These are phyloP conservation scores for Nothoprocta perdicaria DNA, from an alignment of 2,113 vertebrate species.

Conservation along the genomic window DNA sequence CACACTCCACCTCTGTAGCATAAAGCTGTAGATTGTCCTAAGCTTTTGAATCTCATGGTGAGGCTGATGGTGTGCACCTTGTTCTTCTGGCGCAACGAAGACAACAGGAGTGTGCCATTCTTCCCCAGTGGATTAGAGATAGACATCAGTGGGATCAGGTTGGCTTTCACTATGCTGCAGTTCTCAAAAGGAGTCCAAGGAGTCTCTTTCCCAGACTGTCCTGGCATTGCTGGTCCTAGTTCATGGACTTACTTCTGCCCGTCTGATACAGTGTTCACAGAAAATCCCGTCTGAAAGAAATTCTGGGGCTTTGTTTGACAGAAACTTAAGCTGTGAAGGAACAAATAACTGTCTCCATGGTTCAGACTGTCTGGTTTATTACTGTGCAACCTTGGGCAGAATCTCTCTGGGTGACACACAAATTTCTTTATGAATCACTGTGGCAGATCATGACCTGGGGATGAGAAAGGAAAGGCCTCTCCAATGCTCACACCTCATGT, in stretches of 20 bases:
- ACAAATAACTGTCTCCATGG: background rate
- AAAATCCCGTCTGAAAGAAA: background rate
- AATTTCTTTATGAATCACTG: background rate
- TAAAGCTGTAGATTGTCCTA: background rate
- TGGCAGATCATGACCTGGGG: background rate
- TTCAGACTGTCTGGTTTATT: background rate
- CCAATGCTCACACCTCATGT: background rate
- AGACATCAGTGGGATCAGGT: background rate
- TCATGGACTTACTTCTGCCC: background rate
- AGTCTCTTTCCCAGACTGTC: background rate
- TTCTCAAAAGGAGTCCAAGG: background rate
- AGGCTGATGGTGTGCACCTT: background rate
- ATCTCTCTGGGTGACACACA: background rate
- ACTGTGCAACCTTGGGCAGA: background rate
- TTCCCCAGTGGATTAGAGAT: background rate
- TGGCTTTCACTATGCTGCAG: background rate
- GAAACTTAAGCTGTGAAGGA: constrained; percentile 59
- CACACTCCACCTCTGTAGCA: background rate
- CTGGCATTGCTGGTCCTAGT: background rate
- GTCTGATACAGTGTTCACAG: background rate
- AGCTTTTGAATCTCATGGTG: background rate
- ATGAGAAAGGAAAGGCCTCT: background rate
- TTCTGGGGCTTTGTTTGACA: constrained; percentile 49
- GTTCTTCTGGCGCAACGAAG: background rate
- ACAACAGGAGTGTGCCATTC: background rate